phyloP scores from a whole-genome alignment of 2,888 invertebrate genomes.

The Coleophora deauratella region DNA sequence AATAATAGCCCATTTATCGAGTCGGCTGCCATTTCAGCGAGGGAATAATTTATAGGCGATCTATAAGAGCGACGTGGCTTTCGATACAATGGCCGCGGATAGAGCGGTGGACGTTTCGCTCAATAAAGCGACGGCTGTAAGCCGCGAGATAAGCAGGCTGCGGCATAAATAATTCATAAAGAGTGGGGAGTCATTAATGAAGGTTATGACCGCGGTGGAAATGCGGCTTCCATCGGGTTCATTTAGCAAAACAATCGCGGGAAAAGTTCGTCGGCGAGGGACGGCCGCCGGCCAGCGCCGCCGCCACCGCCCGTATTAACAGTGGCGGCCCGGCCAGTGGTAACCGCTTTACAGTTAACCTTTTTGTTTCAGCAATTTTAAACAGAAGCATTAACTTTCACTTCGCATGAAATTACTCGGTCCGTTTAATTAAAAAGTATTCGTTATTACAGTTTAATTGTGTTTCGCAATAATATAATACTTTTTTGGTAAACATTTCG shows the following conservation, averaged over 20 bases:
- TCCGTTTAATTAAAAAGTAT: no score
- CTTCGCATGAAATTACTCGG: background rate
- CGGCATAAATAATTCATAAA: conserved; percentile 66
- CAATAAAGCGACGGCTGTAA: conserved; percentile 57
- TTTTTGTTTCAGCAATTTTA: conserved; percentile 7
- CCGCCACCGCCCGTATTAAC: conserved; percentile 11
- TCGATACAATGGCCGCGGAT: conserved; percentile 42
- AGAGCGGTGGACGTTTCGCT: conserved; percentile 51
- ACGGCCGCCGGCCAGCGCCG: conserved; percentile 21
- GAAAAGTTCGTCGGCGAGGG: conserved; percentile 28
- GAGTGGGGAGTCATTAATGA: conserved; percentile 56
- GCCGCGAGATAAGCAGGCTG: conserved; percentile 48
- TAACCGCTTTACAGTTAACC: conserved; percentile 7
- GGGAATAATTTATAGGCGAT: conserved; percentile 64
- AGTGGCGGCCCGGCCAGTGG: conserved; percentile 3
- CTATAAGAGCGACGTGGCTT: conserved; percentile 55
- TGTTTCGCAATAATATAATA: no score
- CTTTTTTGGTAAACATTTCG: no score
- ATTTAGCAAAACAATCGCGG: conserved; percentile 36
- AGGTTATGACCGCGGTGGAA: conserved; percentile 48
- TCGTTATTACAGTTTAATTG: no score
- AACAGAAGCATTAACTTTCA: background rate
- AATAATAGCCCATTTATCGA: conserved; percentile 70
- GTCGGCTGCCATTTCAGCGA: conserved; percentile 52
- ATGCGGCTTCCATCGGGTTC: conserved; percentile 29